Conservation (phyloP, 1,140 invertebrate species). For the Caerostris darwini region DNA sequence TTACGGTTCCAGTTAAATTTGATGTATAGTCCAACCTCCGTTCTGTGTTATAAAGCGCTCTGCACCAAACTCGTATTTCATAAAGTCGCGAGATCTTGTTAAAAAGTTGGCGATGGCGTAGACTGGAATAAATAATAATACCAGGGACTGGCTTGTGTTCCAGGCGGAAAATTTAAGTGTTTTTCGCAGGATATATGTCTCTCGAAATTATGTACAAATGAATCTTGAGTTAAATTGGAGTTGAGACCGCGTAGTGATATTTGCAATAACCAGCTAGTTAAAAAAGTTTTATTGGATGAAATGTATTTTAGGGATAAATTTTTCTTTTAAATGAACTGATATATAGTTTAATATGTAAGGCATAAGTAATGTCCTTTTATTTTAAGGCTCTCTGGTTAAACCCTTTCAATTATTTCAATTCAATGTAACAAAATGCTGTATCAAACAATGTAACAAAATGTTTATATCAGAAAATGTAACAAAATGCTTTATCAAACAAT, state of each 20-base stretch:
- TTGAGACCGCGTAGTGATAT: neutral
- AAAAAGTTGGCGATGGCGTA: neutral
- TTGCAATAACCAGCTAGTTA: neutral
- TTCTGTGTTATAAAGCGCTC: conserved; percentile 51
- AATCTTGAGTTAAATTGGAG: neutral
- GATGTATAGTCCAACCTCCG: conserved; percentile 47
- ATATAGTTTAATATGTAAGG: no score
- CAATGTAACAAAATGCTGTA: no score
- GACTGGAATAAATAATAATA: conserved; percentile 52
- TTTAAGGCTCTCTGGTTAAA: no score
- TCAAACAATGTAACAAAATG: no score
- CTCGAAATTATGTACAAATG: neutral
- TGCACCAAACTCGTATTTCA: conserved; percentile 57
- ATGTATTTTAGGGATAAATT: neutral
- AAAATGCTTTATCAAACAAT: no score
- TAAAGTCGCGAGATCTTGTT: conserved; percentile 69
- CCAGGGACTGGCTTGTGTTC: neutral
- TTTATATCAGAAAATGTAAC: no score
- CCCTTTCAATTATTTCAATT: no score
- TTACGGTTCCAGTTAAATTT: conserved; percentile 67
- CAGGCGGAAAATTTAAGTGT: conserved; percentile 54
- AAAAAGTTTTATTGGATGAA: neutral
- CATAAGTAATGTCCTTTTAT: no score
- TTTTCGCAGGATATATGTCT: neutral
- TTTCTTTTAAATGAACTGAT: no score